Evolutionary conservation across 2,113 vertebrate species (phyloP), one percentile per base, ranked within the genome.

Genomic region (Melanocharis versteri): DNA sequence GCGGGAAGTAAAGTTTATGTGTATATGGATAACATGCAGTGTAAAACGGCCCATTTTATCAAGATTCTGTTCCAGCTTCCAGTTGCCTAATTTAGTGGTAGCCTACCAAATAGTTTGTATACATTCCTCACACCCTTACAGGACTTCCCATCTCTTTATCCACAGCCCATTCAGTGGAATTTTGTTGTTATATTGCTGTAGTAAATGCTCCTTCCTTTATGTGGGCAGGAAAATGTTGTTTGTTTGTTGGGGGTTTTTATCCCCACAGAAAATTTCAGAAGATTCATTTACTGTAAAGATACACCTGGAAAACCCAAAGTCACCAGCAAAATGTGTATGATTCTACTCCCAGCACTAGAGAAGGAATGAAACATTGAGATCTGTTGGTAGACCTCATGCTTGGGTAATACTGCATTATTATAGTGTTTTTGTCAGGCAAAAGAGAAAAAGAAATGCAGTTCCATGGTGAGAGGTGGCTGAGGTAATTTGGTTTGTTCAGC

Each of bases 21-120:
- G 3, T 40, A 2, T 66, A 8, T 61, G 5, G 33, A 6, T 69
- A 64, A 44, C 0, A 1, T 64, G 9, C 13, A 56, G 15, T 61
- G 5, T 78, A 23, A 31, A 54, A 57, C 37, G 8, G 7, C 75
- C 13, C 0, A 0, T 87, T 89, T 73, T 80, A 3, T 48, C 12
- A 86, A 45, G 11, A 37, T 93, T 45, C 11, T 54, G 11, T 85
- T 89, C 17, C 15, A 40, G 24, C 40, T 68, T 56, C 37, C 21
- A 33, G 14, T 44, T 70, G 15, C 47, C 19, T 12, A 17, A 0
- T 58, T 35, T 47, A 56, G 21, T 40, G 30, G 18, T 48, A 86
- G 48, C 24, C 35, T 65, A 2, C 40, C 12, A 40, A n/a, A 15
- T 64, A 24, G 42, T 71, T 79, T 50, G 39, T 23, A 11, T 58